A percentile compares a stretch with the other conserved stretches of the same genome.
phyloP scores from a whole-genome alignment of 2,888 invertebrate genomes.

The Criorhina ranunculi region DNA sequence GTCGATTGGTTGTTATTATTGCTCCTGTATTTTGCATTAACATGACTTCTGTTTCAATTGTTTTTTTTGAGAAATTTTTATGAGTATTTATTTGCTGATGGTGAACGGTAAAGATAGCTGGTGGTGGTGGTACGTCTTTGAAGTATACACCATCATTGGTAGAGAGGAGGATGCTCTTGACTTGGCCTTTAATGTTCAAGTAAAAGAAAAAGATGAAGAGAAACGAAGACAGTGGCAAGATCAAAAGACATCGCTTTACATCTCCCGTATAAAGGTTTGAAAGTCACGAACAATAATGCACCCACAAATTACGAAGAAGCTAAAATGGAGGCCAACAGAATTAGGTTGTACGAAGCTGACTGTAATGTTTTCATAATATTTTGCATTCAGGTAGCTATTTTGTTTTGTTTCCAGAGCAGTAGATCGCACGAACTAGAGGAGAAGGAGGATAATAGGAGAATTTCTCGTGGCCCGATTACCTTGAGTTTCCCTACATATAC shows the following conservation, averaged over 20 bases:
- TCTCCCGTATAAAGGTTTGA: constrained; percentile 68
- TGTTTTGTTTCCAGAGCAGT: background rate
- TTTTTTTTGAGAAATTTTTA: constrained; percentile 75
- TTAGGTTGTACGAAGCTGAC: constrained; percentile 40
- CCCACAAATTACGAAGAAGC: constrained; percentile 71
- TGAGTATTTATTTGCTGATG: constrained; percentile 69
- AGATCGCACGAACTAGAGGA: constrained; percentile 10
- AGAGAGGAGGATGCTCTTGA: constrained; percentile 52
- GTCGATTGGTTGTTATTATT: constrained; percentile 78
- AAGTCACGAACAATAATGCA: constrained; percentile 76
- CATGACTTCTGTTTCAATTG: constrained; percentile 78
- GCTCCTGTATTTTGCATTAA: constrained; percentile 78
- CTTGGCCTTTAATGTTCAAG: constrained; percentile 62
- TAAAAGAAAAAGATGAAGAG: constrained; percentile 16
- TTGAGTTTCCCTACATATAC: constrained; percentile 23
- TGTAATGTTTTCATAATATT: constrained; percentile 70
- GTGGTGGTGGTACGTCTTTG: constrained; percentile 39
- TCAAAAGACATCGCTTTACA: constrained; percentile 72
- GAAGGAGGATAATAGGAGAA: constrained; percentile 26
- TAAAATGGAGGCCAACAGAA: constrained; percentile 22
- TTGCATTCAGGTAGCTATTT: constrained; percentile 45
- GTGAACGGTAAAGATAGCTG: constrained; percentile 19
- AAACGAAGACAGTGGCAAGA: constrained; percentile 70
- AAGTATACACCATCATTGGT: background rate
- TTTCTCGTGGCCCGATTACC: constrained; percentile 51